These are phyloP conservation scores for Hemibagrus guttatus DNA, from an alignment of 2,797 vertebrate genomes.

Conservation along the genomic window DNA sequence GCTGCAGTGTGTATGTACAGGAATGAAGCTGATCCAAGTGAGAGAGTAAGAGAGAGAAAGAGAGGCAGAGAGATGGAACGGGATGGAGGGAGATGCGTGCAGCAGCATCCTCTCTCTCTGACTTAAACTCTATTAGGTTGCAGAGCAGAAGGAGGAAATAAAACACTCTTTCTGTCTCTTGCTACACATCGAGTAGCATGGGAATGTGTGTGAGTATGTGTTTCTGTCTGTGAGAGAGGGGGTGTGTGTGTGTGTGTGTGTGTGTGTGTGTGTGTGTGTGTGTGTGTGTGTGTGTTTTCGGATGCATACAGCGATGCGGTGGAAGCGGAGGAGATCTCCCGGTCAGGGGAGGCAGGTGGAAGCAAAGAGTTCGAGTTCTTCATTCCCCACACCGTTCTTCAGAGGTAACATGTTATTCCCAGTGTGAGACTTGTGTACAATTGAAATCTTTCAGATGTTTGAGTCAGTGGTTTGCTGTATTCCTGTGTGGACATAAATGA, in stretches of 20 bases:
- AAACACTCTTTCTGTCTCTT: neutral
- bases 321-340: slow-evolving; percentile 60
- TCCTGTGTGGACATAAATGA: neutral
- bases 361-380: slow-evolving; percentile 46
- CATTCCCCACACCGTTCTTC: slow-evolving; percentile 54
- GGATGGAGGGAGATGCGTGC: slow-evolving; percentile 39
- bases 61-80: slow-evolving; percentile 36
- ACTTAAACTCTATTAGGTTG: slow-evolving; percentile 44
- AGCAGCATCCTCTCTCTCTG: slow-evolving; percentile 46
- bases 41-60: slow-evolving; percentile 32
- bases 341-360: slow-evolving; percentile 57
- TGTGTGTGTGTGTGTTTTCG: slow-evolving; percentile 27
- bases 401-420: slow-evolving; percentile 57
- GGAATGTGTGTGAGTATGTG: slow-evolving; percentile 18
- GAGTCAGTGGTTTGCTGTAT: neutral
- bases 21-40: slow-evolving; percentile 34
- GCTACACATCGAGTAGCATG: neutral
- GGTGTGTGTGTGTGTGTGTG: neutral
- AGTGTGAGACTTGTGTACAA: slow-evolving; percentile 21
- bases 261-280: neutral
- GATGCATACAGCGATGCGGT: slow-evolving; percentile 52
- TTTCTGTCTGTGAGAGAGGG: slow-evolving; percentile 5
- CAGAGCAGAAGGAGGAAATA: slow-evolving; percentile 9
- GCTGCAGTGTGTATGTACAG: slow-evolving; percentile 58
- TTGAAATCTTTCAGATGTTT: neutral